phyloP scores from a whole-genome alignment of 2,888 invertebrate species.

The Ischnura elegans region DNA sequence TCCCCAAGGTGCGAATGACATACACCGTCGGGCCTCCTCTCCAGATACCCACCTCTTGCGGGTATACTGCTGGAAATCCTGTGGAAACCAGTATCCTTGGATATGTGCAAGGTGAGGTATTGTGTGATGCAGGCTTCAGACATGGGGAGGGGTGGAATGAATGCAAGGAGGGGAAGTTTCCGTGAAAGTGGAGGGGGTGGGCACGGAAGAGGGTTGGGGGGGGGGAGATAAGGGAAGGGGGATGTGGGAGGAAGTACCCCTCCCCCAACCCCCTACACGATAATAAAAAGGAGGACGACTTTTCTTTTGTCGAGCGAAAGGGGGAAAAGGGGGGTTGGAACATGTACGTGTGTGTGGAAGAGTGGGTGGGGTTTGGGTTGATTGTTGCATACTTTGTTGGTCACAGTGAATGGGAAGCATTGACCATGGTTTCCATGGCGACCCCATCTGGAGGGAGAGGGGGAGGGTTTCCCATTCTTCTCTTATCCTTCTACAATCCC shows the following conservation, averaged over 20 bases:
- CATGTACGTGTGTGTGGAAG: background rate
- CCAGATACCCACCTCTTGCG: too few relatives aligned
- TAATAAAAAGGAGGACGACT: background rate
- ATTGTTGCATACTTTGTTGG: constrained; percentile 54
- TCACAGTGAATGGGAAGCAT: constrained; percentile 63
- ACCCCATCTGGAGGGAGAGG: constrained; percentile 40
- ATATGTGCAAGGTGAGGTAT: too few relatives aligned
- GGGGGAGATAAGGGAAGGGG: background rate
- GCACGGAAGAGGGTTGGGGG: too few relatives aligned
- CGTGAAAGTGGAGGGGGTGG: background rate
- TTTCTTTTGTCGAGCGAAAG: background rate
- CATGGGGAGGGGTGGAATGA: background rate
- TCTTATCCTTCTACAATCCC: background rate
- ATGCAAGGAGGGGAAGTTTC: background rate
- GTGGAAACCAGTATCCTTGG: too few relatives aligned
- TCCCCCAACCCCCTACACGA: background rate
- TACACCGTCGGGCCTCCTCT: too few relatives aligned
- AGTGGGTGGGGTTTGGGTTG: background rate
- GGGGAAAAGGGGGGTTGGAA: background rate
- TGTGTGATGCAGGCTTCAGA: too few relatives aligned
- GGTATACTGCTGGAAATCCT: too few relatives aligned
- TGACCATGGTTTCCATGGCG: constrained; percentile 66
- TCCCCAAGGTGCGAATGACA: too few relatives aligned
- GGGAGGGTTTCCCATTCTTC: constrained; percentile 42
- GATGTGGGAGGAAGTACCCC: background rate